These are phyloP conservation scores for Larimichthys polyactis DNA, from an alignment of 2,113 vertebrate species.

Conservation along the genomic window DNA sequence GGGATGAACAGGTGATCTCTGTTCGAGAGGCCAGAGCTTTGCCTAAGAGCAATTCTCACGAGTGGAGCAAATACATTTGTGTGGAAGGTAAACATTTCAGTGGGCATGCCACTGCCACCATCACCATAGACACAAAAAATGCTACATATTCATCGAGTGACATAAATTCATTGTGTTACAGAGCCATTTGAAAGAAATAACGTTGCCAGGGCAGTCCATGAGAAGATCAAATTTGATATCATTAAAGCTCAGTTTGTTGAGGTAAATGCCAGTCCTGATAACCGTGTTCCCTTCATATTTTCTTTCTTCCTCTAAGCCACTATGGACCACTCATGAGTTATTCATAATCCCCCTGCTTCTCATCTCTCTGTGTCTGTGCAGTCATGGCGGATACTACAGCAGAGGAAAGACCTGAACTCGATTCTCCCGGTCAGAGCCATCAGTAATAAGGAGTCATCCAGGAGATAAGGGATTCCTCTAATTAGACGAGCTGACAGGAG, in stretches of 20 bases:
- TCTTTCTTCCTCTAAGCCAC: not conserved
- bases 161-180: slow-evolving; percentile 76
- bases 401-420: slow-evolving; percentile 88
- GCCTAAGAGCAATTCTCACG: slow-evolving; percentile 84
- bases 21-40: slow-evolving; percentile 91
- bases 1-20: slow-evolving; percentile 92
- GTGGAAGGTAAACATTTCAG: slow-evolving; percentile 90
- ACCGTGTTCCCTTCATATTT: not conserved
- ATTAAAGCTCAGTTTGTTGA: slow-evolving; percentile 89
- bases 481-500: slow-evolving; percentile 23
- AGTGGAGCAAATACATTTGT: slow-evolving; percentile 97
- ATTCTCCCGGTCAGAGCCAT: slow-evolving; percentile 87
- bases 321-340: slow-evolving; percentile 9
- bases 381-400: slow-evolving; percentile 86
- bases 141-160: not conserved
- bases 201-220: slow-evolving; percentile 95
- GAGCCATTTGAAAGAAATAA: slow-evolving; percentile 97
- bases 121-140: not conserved
- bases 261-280: slow-evolving; percentile 81
- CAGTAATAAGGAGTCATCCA: slow-evolving; percentile 68
- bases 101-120: not conserved
- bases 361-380: slow-evolving; percentile 72
- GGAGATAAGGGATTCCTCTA: slow-evolving; percentile 76
- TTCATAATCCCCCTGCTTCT: slow-evolving; percentile 35
- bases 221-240: slow-evolving; percentile 91